Conservation (phyloP, 2,113 vertebrate genomes). For the Aspidoscelis tigris region DNA sequence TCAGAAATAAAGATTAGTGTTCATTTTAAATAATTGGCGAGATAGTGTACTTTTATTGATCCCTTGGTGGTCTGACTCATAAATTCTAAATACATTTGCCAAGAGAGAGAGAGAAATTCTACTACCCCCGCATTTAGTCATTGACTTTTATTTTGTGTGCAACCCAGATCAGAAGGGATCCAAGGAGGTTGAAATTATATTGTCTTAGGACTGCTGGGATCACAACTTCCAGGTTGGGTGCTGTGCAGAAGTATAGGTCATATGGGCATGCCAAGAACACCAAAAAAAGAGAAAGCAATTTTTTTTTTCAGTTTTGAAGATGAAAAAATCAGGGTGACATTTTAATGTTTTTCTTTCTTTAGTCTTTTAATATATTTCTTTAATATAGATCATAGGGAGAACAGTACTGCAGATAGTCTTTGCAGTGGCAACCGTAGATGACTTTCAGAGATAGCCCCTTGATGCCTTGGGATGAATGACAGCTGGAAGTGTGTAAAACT, state of each 20-base stretch:
- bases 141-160: conserved; percentile 52
- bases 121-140: neutral
- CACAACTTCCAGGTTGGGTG: conserved; percentile 18
- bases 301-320: conserved; percentile 24
- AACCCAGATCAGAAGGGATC: conserved; percentile 37
- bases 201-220: conserved; percentile 23
- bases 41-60: conserved; percentile 66
- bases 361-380: neutral
- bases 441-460: neutral
- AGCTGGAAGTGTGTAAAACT: too few species aligned
- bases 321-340: neutral
- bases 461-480: too few species aligned
- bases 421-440: neutral
- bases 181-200: conserved; percentile 36
- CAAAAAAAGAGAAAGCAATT: conserved; percentile 12
- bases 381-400: neutral
- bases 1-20: conserved; percentile 46
- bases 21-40: conserved; percentile 53
- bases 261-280: conserved; percentile 5
- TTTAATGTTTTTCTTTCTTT: neutral
- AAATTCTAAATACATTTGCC: conserved; percentile 43
- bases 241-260: conserved; percentile 43
- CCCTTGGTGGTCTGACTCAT: conserved; percentile 59
- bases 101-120: conserved; percentile 38
- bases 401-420: neutral